Evolutionary conservation across 53 echinoderm and acorn worm species (phyloP).

Genomic region (Paracentrotus lividus): DNA sequence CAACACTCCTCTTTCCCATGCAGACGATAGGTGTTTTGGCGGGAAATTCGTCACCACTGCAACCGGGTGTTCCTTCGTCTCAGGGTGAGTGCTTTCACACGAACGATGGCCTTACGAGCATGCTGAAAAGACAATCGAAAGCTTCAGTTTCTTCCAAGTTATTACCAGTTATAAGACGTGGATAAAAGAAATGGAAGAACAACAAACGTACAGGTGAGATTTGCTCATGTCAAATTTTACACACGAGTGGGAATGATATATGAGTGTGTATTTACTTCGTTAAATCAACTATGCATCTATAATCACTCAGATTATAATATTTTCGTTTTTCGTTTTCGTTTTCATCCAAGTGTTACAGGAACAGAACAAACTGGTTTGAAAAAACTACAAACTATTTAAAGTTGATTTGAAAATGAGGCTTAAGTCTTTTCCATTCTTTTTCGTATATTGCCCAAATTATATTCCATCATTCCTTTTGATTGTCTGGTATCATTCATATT

Average conservation of each 20-base stretch:
- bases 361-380: not conserved
- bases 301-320: conserved; percentile 1
- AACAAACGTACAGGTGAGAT: conserved; percentile 23
- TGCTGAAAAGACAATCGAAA: conserved; percentile 54
- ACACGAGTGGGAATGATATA: conserved; percentile 19
- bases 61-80: conserved; percentile 65
- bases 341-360: not conserved
- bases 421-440: too few species aligned
- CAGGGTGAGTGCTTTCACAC: conserved; percentile 52
- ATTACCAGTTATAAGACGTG: conserved; percentile 27
- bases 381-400: not conserved
- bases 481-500: too few species aligned
- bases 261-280: not conserved
- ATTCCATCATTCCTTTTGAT: too few species aligned
- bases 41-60: conserved; percentile 59
- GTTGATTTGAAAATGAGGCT: too few species aligned
- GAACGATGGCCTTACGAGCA: conserved; percentile 39
- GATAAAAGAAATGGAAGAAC: conserved; percentile 28
- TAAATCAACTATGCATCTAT: conserved; percentile 11
- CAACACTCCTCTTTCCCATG: not conserved
- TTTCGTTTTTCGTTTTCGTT: not conserved
- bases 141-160: conserved; percentile 35
- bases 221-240: conserved; percentile 21
- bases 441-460: too few species aligned
- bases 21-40: conserved; percentile 60